Conservation (phyloP, 2,113 vertebrate species). For the Oryzias javanicus region DNA sequence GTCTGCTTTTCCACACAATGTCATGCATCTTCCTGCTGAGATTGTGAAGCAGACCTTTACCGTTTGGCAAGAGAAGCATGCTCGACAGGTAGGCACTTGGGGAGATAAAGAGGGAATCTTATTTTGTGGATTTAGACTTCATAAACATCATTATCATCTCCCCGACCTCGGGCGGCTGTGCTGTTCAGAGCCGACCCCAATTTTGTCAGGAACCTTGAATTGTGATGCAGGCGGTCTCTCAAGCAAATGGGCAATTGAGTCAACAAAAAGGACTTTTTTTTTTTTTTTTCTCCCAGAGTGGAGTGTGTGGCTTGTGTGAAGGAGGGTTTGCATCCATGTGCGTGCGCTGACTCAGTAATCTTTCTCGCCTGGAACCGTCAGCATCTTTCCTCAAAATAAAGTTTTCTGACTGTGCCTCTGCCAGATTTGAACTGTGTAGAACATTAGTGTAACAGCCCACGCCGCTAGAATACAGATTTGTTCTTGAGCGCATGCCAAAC, state of each 20-base stretch:
- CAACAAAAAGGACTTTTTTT: constrained; percentile 39
- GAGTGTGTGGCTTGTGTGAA: constrained; percentile 13
- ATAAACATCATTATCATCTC: constrained; percentile 73
- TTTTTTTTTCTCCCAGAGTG: background rate
- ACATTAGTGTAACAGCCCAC: constrained; percentile 71
- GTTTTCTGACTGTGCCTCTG: constrained; percentile 61
- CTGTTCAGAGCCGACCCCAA: constrained; percentile 57
- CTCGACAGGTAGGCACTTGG: constrained; percentile 47
- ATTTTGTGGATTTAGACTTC: constrained; percentile 67
- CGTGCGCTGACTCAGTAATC: constrained; percentile 66
- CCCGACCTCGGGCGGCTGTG: constrained; percentile 45
- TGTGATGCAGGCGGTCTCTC: constrained; percentile 25
- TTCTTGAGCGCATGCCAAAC: constrained; percentile 69
- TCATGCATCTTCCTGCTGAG: constrained; percentile 26
- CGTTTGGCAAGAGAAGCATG: constrained; percentile 34
- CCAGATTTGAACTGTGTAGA: constrained; percentile 68
- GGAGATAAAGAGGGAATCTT: constrained; percentile 52
- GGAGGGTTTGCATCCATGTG: constrained; percentile 20
- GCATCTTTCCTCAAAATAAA: constrained; percentile 67
- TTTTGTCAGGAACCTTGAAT: constrained; percentile 59
- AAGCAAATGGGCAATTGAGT: constrained; percentile 41
- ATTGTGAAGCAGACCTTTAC: constrained; percentile 48
- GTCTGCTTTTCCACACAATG: constrained; percentile 17
- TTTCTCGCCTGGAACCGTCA: constrained; percentile 53
- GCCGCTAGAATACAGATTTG: constrained; percentile 67